These are phyloP conservation scores for Diglossa cyanea DNA, from an alignment of 2,797 vertebrate species.

Conservation along the genomic window DNA sequence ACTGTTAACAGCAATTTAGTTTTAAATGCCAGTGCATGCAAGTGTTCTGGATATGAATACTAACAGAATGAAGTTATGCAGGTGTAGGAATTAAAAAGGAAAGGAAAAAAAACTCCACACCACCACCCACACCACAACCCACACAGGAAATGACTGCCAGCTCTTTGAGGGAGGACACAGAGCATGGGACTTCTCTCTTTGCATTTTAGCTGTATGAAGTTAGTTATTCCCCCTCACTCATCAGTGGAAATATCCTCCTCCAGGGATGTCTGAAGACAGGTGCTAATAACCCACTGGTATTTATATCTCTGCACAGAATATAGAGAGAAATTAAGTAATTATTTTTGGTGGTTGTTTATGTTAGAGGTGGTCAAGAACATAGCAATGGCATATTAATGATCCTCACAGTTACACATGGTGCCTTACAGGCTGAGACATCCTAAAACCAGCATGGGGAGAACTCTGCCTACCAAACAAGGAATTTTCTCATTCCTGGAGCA, in stretches of 20 bases:
- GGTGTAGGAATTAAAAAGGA: neutral
- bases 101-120: neutral
- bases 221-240: neutral
- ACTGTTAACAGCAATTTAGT: conserved; percentile 62
- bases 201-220: neutral
- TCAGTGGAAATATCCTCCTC: neutral
- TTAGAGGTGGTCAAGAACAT: neutral
- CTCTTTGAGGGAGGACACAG: neutral
- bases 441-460: neutral
- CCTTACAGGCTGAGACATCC: neutral
- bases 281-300: neutral
- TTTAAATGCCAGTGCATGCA: conserved; percentile 56
- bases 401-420: neutral
- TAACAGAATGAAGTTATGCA: conserved; percentile 48
- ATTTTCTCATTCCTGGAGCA: neutral
- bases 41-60: conserved; percentile 57
- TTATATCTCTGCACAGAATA: neutral
- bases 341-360: neutral
- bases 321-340: neutral
- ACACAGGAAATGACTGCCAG: neutral
- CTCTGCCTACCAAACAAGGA: neutral
- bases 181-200: neutral
- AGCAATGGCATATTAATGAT: neutral
- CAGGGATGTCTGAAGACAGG: neutral
- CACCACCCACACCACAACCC: neutral